Evolutionary conservation across 2,797 vertebrate genomes (phyloP).

Genomic region (Tokudaia muenninki): DNA sequence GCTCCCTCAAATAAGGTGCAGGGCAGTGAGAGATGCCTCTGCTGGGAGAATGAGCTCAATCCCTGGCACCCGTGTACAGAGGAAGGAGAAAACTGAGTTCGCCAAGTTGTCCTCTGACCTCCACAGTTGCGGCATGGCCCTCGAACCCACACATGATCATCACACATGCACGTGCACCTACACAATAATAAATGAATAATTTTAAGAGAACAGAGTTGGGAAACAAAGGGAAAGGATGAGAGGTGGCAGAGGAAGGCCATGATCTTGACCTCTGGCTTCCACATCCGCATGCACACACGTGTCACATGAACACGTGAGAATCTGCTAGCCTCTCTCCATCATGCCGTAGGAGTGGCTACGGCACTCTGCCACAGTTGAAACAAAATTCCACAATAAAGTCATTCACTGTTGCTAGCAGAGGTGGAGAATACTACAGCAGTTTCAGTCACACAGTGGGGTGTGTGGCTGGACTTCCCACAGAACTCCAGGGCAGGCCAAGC

Average conservation of each 20-base stretch:
- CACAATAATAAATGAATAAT: background rate
- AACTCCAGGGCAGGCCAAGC: background rate
- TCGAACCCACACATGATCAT: background rate
- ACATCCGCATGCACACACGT: background rate
- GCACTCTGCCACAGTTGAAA: background rate
- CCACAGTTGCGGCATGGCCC: background rate
- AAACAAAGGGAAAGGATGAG: background rate
- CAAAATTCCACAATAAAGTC: background rate
- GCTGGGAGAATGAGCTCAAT: background rate
- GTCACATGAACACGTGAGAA: background rate
- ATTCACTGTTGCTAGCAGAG: rapidly evolving
- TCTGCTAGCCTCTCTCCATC: background rate
- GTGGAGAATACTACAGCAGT: background rate
- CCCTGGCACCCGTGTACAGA: background rate
- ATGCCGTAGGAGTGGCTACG: background rate
- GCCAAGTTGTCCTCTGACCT: background rate
- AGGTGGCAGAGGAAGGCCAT: background rate
- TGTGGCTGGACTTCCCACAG: background rate
- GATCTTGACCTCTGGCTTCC: background rate
- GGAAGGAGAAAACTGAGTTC: background rate
- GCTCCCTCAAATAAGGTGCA: background rate
- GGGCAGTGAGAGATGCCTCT: background rate
- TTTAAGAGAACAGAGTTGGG: background rate
- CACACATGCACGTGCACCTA: background rate
- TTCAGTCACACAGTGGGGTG: rapidly evolving